Evolutionary conservation across 2,797 vertebrate genomes (phyloP), one percentile per base, ranked within the genome.

Genomic region (Eulemur coronatus): DNA sequence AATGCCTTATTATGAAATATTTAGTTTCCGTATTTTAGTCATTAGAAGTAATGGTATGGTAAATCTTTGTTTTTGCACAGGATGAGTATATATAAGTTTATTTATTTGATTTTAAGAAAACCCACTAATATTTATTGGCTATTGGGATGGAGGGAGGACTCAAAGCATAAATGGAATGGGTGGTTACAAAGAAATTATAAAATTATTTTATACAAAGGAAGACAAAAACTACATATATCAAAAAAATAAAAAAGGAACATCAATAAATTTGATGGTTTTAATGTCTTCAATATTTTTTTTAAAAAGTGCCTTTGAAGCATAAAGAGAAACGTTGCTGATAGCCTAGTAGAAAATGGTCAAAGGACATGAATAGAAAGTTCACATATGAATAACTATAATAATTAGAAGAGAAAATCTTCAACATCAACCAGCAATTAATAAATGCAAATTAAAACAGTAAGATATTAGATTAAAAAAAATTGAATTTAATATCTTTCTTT

Each of bases 401-500:
- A 79, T 76, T 94, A 84, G 65, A 86, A 81, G 78, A 84, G 67
- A 84, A 90, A 69, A 46, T 43, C 55, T 84, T 80, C 48, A 72
- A 9, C 81, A 43, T 97, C 30, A 41, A 17, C 41, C 79, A 26
- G n/a, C 3, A 52, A 52, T 86, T 90, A 92, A 65, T 67, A 94
- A 76, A 52, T 95, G 46, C 4, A 88, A 38, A 75, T 92, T 92
- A 76, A 94, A 95, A 81, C 28, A 73, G 38, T 85, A 94, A 92
- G 91, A 63, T 24, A 2, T 11, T 94, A 38, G 12, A 70, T 76
- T 94, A 87, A 67, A 8, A 22, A 87, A 92, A 91, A 72, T 59
- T 73, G 9, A 87, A 82, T 65, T 84, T n/a, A 20, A 69, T 94
- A 61, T 72, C 43, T 95, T 97, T 96, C 75, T 63, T 80, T 94